These are phyloP conservation scores for Panzeria rudis DNA, from an alignment of 2,888 invertebrate genomes.

Conservation along the genomic window DNA sequence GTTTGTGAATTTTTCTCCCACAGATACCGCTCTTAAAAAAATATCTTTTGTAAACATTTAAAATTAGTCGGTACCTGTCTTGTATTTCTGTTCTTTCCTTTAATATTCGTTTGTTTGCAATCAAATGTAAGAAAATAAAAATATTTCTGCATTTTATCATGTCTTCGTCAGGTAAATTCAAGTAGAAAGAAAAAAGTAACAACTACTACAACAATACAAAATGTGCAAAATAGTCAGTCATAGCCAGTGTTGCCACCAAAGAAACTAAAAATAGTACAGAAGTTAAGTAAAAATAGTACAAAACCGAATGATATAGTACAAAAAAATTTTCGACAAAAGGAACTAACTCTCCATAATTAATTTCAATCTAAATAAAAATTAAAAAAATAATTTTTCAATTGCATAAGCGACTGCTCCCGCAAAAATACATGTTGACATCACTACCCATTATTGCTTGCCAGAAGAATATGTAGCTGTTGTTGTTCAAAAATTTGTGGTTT, in stretches of 20 bases:
- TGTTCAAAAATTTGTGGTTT: too few species aligned
- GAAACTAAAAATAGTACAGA: too few species aligned
- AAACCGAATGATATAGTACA: too few species aligned
- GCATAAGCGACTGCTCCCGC: too few species aligned
- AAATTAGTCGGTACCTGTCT: conserved; percentile 40
- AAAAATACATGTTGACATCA: too few species aligned
- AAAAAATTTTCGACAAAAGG: too few species aligned
- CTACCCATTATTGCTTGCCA: too few species aligned
- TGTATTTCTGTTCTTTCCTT: conserved; percentile 42
- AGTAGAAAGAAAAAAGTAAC: conserved; percentile 43
- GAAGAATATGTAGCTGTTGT: too few species aligned
- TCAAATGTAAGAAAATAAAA: conserved; percentile 48
- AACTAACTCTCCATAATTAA: too few species aligned
- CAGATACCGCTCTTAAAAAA: conserved; percentile 26
- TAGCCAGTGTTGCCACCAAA: background rate
- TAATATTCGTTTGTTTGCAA: conserved; percentile 39
- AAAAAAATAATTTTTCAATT: too few species aligned
- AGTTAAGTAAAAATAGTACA: too few species aligned
- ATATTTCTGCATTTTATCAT: conserved; percentile 70
- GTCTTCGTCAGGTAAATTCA: conserved; percentile 66
- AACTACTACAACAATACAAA: conserved; percentile 19
- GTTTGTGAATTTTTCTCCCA: background rate
- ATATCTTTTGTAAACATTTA: conserved; percentile 50
- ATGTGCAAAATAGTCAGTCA: conserved; percentile 1
- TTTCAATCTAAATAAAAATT: too few species aligned